Evolutionary conservation across 2,113 vertebrate species (phyloP).

Genomic region (Arenaria interpres): DNA sequence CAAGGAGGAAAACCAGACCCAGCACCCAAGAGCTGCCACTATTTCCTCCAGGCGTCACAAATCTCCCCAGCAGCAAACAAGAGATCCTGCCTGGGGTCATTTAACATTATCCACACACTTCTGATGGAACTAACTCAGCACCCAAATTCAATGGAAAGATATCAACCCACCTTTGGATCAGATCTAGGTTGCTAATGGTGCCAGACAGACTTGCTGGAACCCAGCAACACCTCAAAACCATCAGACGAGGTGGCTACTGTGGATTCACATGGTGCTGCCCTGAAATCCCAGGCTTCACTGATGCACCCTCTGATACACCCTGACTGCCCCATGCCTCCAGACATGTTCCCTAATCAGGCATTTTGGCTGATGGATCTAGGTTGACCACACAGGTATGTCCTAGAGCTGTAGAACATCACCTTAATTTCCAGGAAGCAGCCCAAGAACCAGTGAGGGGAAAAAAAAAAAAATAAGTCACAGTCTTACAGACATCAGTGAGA

Average conservation of each 20-base stretch:
- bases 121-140: background rate
- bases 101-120: background rate
- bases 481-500: background rate
- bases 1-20: background rate
- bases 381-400: background rate
- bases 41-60: background rate
- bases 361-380: background rate
- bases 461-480: background rate
- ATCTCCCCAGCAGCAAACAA: background rate
- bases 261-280: background rate
- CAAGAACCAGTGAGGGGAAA: fast-evolving
- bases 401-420: background rate
- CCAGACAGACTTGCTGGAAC: background rate
- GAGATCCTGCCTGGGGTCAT: background rate
- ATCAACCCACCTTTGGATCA: background rate
- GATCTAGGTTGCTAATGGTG: background rate
- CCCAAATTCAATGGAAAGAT: background rate
- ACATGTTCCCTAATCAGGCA: background rate
- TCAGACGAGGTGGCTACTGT: background rate
- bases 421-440: background rate
- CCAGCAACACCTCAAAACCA: background rate
- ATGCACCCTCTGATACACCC: too few species aligned
- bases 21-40: background rate
- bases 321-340: fast-evolving
- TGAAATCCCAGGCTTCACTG: background rate